Evolutionary conservation across 2,113 vertebrate genomes (phyloP).

Genomic region (Emydura subglobosa): DNA sequence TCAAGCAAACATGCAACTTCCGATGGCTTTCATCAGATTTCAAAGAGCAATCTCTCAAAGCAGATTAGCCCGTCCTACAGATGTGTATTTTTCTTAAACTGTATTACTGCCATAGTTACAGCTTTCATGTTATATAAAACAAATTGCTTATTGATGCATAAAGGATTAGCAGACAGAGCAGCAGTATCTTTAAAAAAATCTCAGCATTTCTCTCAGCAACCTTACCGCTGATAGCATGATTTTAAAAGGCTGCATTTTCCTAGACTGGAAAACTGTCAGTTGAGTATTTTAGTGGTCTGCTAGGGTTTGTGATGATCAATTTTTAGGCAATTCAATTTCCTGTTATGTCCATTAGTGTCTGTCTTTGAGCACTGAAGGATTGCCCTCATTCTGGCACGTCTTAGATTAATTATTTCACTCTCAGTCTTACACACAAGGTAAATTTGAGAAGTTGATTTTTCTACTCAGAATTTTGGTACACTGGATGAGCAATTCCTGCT

Average conservation of each 20-base stretch:
- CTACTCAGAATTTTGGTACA: neutral
- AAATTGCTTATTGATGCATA: constrained; percentile 59
- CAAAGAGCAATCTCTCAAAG: constrained; percentile 25
- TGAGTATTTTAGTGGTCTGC: neutral
- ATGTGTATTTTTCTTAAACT: constrained; percentile 50
- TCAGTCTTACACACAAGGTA: too few relatives aligned
- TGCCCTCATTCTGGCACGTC: neutral
- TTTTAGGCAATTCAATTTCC: neutral
- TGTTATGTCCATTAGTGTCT: neutral
- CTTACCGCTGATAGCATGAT: constrained; percentile 21
- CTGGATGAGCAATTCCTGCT: neutral
- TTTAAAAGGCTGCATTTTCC: constrained; percentile 31
- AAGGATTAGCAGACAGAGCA: constrained; percentile 25
- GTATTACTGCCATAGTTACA: constrained; percentile 41
- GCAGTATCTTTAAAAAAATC: constrained; percentile 26
- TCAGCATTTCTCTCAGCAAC: neutral
- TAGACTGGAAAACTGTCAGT: neutral
- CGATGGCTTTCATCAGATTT: constrained; percentile 9
- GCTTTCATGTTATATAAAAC: constrained; percentile 56
- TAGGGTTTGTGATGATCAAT: neutral
- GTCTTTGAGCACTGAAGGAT: neutral
- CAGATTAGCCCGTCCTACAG: constrained; percentile 12
- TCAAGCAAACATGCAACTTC: neutral
- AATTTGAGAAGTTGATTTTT: neutral
- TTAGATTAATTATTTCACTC: neutral